Evolutionary conservation across 2,113 vertebrate species (phyloP), one percentile per base, ranked within the genome.

Genomic region (Pristiophorus japonicus): DNA sequence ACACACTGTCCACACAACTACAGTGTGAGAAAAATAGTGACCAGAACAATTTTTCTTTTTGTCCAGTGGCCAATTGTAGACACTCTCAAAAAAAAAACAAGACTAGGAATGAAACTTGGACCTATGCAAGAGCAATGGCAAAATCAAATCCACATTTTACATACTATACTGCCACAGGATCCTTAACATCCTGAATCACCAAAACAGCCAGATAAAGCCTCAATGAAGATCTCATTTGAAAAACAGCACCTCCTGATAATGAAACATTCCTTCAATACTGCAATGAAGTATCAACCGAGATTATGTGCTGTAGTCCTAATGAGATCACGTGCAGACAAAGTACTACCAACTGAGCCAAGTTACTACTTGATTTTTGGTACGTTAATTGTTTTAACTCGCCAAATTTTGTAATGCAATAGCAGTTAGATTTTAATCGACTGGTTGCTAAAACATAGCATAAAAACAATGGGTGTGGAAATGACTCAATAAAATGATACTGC

Each of bases 391-490:
- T 38, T 42, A 81, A n/a, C 12, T 92, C 16, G 18, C 34, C 62
- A 38, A 42, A 92, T 38, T 90, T 63, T 92, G 88, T 24, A 63
- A 65, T 63, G 34, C 34, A 63, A 63, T n/a, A 63, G 88, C 62
- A 92, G 42, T 92, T 22, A 2, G 34, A 63, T 18, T 63, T 63
- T n/a, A 63, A 63, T 92, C n/a, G n/a, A 63, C 59, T 92, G 88
- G 88, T 92, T 92, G 87, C 88, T 63, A 63, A 62, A 92, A 63
- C 78, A 81, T 20, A 20, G n/a, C 59, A 65, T n/a, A 91, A 92
- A 88, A 59, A 30, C 51, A 55, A 11, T 59, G 59, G 59, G 55
- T 63, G 88, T 92, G 88, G 88, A 5, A 6, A 38, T 63, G 55
- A 92, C 88, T 92, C 27, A 92, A 38, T 92, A 92, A 92, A 42